phyloP scores from a whole-genome alignment of 2,888 invertebrate species.

The Plemyria rubiginata region DNA sequence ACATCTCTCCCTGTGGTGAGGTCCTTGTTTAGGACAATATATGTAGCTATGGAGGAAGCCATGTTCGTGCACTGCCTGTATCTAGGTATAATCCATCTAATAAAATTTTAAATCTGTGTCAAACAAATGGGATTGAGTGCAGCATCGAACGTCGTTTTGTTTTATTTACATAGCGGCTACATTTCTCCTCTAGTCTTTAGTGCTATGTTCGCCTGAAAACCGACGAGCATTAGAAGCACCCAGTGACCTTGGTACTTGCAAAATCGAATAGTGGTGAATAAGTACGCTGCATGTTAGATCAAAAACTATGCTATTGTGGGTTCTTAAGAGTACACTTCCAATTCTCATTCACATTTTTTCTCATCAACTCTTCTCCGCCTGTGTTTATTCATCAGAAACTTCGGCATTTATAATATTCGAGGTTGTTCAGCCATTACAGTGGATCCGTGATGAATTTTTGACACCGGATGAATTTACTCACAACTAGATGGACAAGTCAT shows the following conservation, averaged over 20 bases:
- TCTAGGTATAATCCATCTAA: slow-evolving; percentile 75
- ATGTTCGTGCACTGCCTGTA: slow-evolving; percentile 50
- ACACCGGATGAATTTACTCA: slow-evolving; percentile 57
- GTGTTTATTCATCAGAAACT: slow-evolving; percentile 36
- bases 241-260: slow-evolving; percentile 39
- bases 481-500: slow-evolving; percentile 61
- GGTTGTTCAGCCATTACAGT: slow-evolving; percentile 65
- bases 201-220: slow-evolving; percentile 59
- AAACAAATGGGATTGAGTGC: slow-evolving; percentile 58
- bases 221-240: slow-evolving; percentile 35
- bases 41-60: slow-evolving; percentile 55
- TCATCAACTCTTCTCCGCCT: slow-evolving; percentile 30
- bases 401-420: slow-evolving; percentile 53
- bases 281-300: slow-evolving; percentile 30
- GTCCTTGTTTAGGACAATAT: slow-evolving; percentile 23
- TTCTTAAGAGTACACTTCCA: slow-evolving; percentile 19
- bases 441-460: slow-evolving; percentile 23
- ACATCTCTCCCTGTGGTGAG: slow-evolving; percentile 22
- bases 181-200: slow-evolving; percentile 67
- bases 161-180: slow-evolving; percentile 63
- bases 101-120: slow-evolving; percentile 59
- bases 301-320: slow-evolving; percentile 23
- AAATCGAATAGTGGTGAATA: slow-evolving; percentile 27
- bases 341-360: slow-evolving; percentile 37
- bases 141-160: slow-evolving; percentile 67